A percentile compares a stretch with the other conserved stretches of the same genome.
Evolutionary conservation across 2,797 vertebrate species (phyloP).

Genomic region (Sebastes diploproa): DNA sequence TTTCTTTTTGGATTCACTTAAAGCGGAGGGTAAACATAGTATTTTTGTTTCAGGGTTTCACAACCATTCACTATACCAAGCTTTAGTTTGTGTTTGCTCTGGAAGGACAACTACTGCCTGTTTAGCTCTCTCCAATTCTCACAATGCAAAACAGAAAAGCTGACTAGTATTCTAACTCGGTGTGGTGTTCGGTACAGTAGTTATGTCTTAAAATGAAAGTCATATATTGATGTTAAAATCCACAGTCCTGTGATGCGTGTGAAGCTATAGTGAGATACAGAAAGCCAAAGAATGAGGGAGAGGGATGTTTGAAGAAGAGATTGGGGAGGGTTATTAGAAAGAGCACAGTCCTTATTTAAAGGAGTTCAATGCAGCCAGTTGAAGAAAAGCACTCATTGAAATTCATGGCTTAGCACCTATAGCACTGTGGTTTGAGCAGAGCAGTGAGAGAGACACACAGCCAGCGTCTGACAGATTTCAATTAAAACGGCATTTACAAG

Average conservation of each 20-base stretch:
- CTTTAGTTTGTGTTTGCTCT: not conserved
- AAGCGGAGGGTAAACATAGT: not conserved
- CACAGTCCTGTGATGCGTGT: not conserved
- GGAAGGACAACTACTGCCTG: not conserved
- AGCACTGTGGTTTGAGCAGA: conserved; percentile 67
- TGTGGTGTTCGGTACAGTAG: not conserved
- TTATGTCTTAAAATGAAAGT: not conserved
- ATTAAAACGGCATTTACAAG: conserved; percentile 87
- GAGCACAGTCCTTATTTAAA: conserved; percentile 73
- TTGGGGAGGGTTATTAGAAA: conserved; percentile 75
- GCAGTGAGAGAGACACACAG: conserved; percentile 58
- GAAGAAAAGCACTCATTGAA: conserved; percentile 85
- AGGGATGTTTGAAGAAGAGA: conserved; percentile 75
- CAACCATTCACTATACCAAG: not conserved
- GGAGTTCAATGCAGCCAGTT: conserved; percentile 72
- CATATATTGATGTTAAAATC: not conserved
- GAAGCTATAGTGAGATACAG: conserved; percentile 10
- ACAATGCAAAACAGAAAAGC: not conserved
- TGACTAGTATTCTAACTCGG: not conserved
- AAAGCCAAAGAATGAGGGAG: conserved; percentile 20
- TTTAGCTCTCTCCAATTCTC: not conserved
- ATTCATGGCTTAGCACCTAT: conserved; percentile 88
- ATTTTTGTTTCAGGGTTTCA: conserved; percentile 6
- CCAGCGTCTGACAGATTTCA: conserved; percentile 81
- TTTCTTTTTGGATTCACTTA: conserved; percentile 1